Percentiles rank a stretch among this genome's conserved stretches.
Conservation (phyloP, 2,888 invertebrate genomes). For the Carpatolechia fugitivella region DNA sequence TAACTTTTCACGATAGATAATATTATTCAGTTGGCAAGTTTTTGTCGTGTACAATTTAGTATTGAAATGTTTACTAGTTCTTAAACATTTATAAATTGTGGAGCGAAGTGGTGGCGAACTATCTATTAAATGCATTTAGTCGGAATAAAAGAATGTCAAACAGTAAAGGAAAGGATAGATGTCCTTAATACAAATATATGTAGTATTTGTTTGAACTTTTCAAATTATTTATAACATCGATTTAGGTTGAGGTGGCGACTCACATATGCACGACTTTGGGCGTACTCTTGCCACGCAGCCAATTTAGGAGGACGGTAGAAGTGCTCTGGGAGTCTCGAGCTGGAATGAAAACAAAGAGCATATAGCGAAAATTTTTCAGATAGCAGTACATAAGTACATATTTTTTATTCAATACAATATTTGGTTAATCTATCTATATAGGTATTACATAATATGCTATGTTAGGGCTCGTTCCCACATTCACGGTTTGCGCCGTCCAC, state of each 20-base stretch:
- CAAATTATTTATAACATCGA: neutral
- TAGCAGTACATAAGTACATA: too few species aligned
- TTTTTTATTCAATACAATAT: too few species aligned
- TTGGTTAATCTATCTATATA: too few species aligned
- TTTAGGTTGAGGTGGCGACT: slow-evolving; percentile 25
- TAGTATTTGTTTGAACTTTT: neutral
- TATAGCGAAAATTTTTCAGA: too few species aligned
- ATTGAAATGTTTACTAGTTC: slow-evolving; percentile 36
- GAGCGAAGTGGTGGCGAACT: slow-evolving; percentile 44
- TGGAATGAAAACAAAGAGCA: slow-evolving; percentile 54
- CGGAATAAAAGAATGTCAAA: neutral
- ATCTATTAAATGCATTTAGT: slow-evolving; percentile 38
- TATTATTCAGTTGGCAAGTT: slow-evolving; percentile 36
- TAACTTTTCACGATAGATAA: neutral
- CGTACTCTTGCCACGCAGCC: slow-evolving; percentile 88
- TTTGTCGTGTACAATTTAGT: slow-evolving; percentile 41
- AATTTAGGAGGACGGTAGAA: slow-evolving; percentile 87
- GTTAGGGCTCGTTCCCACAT: too few species aligned
- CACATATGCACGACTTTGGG: slow-evolving; percentile 81
- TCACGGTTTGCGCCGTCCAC: too few species aligned
- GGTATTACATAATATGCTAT: too few species aligned
- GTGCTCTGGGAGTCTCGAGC: slow-evolving; percentile 89
- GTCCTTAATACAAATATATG: neutral
- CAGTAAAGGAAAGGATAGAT: neutral
- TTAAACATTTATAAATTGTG: slow-evolving; percentile 50